phyloP scores from a whole-genome alignment of 1,140 invertebrate species.

The Protaetia brevitarsis region DNA sequence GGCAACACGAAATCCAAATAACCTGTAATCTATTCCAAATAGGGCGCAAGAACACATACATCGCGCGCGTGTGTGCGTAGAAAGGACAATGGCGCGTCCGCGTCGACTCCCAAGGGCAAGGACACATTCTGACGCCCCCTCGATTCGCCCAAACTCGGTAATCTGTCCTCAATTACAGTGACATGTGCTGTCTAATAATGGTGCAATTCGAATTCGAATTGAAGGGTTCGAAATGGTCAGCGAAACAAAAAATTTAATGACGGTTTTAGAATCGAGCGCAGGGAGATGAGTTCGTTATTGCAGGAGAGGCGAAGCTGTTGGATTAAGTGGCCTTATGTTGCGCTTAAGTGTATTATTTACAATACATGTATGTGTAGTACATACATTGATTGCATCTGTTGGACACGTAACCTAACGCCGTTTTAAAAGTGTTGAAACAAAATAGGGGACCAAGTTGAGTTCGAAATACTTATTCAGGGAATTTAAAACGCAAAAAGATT shows the following conservation, averaged over 20 bases:
- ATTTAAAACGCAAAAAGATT: too few species aligned
- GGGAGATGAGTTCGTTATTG: neutral
- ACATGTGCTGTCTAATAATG: conserved; percentile 16
- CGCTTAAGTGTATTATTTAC: neutral
- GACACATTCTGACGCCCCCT: neutral
- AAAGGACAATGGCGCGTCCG: neutral
- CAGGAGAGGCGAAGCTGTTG: neutral
- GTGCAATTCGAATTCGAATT: conserved; percentile 10
- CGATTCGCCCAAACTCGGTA: neutral
- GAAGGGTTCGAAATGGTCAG: neutral
- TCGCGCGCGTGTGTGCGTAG: neutral
- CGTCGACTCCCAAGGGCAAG: conserved; percentile 7
- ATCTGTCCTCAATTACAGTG: conserved; percentile 14
- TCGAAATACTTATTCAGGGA: too few species aligned
- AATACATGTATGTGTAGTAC: too few species aligned
- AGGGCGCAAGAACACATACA: neutral
- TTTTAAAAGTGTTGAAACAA: too few species aligned
- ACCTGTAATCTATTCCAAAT: conserved; percentile 14
- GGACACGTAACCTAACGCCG: too few species aligned
- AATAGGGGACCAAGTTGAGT: too few species aligned
- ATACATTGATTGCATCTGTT: too few species aligned
- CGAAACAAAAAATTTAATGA: conserved; percentile 7
- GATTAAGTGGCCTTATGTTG: conserved; percentile 5
- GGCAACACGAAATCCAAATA: neutral
- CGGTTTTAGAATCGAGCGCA: neutral